These are phyloP conservation scores for Mystacides longicornis DNA, from an alignment of 2,888 invertebrate genomes.

Conservation along the genomic window DNA sequence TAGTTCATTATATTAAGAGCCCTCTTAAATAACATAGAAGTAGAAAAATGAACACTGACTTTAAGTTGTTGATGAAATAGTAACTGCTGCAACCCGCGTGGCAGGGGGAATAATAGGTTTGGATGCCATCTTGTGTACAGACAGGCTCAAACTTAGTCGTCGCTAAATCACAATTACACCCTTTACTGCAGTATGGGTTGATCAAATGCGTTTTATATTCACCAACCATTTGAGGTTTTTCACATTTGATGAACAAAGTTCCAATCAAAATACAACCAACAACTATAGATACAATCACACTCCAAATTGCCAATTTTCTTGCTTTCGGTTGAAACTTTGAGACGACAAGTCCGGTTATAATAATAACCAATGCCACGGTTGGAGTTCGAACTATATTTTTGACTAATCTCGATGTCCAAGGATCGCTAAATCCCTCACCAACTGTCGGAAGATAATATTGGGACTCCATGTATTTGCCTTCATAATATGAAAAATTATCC, in stretches of 20 bases:
- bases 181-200: constrained; percentile 46
- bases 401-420: constrained; percentile 45
- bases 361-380: constrained; percentile 43
- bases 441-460: constrained; percentile 49
- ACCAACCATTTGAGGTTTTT: constrained; percentile 41
- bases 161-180: constrained; percentile 46
- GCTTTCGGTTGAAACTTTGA: constrained; percentile 45
- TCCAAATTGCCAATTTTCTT: constrained; percentile 44
- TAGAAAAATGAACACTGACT: constrained; percentile 26
- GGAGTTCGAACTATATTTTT: constrained; percentile 50
- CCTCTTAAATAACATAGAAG: neutral
- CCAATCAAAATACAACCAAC: constrained; percentile 41
- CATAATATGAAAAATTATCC: constrained; percentile 47
- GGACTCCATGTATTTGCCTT: constrained; percentile 51
- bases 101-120: constrained; percentile 65
- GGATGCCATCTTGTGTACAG: constrained; percentile 47
- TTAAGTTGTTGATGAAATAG: constrained; percentile 37
- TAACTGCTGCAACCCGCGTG: constrained; percentile 58
- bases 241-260: constrained; percentile 42
- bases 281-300: constrained; percentile 38
- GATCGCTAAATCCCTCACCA: constrained; percentile 46
- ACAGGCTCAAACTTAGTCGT: constrained; percentile 53
- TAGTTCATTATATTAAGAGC: neutral
- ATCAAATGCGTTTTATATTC: constrained; percentile 38
- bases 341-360: constrained; percentile 49